phyloP scores from a whole-genome alignment of 2,888 invertebrate genomes.

The Scaptomyza parva region DNA sequence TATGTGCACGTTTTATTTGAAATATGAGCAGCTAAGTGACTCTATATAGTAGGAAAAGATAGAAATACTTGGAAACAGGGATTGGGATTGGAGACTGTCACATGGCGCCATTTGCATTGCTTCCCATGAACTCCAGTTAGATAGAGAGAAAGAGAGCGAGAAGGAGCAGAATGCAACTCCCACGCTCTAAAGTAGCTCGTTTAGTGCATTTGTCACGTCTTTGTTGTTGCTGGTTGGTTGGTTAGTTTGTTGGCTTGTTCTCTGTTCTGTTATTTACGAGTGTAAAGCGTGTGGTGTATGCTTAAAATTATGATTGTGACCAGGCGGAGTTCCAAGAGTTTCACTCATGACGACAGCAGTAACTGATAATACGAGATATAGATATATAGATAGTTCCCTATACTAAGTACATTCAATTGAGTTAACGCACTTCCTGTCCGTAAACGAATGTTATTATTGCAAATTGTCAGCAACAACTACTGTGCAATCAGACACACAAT shows the following conservation, averaged over 20 bases:
- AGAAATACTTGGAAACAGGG: background rate
- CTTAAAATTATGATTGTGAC: constrained; percentile 50
- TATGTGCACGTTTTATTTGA: constrained; percentile 70
- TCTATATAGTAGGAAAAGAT: constrained; percentile 38
- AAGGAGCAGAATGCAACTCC: constrained; percentile 63
- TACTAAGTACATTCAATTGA: constrained; percentile 13
- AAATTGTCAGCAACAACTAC: constrained; percentile 79
- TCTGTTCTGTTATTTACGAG: constrained; percentile 65
- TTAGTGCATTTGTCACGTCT: constrained; percentile 80
- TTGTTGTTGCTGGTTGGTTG: constrained; percentile 45
- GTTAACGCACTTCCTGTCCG: constrained; percentile 34
- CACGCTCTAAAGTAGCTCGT: constrained; percentile 75
- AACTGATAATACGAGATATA: background rate
- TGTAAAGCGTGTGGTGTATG: constrained; percentile 59
- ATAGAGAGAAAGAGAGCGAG: constrained; percentile 19
- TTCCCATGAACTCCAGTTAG: constrained; percentile 60
- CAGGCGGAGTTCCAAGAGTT: constrained; percentile 22
- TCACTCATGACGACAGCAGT: background rate
- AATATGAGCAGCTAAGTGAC: constrained; percentile 73
- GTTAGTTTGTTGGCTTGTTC: too few species aligned
- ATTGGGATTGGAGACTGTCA: constrained; percentile 5
- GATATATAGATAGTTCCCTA: background rate
- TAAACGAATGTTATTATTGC: constrained; percentile 50
- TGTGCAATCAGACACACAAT: constrained; percentile 65
- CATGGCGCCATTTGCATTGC: constrained; percentile 62